Evolutionary conservation across 2,888 invertebrate genomes (phyloP).

Genomic region (Harpalus rubripes): DNA sequence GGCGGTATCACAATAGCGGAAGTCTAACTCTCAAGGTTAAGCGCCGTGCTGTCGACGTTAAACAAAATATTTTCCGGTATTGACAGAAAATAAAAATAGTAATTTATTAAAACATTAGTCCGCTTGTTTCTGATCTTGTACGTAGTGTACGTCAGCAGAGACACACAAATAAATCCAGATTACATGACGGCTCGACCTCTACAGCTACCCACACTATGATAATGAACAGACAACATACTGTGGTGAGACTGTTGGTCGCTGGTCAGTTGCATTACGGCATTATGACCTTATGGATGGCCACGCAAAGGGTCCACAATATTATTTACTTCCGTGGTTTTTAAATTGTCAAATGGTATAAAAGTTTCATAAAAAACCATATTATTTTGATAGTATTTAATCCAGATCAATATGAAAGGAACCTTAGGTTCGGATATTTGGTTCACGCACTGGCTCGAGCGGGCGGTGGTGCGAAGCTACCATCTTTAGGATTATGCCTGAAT

Average conservation of each 20-base stretch:
- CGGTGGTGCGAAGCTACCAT: too few relatives aligned
- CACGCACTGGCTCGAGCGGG: too few relatives aligned
- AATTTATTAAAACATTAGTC: constrained; percentile 57
- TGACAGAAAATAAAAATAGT: constrained; percentile 58
- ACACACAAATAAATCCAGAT: constrained; percentile 59
- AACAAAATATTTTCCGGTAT: constrained; percentile 66
- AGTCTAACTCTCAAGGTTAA: constrained; percentile 71
- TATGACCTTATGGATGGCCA: too few relatives aligned
- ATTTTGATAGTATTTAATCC: too few relatives aligned
- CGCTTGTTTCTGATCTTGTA: constrained; percentile 46
- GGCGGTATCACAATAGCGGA: constrained; percentile 70
- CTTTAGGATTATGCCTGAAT: too few relatives aligned
- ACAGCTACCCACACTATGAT: constrained; percentile 38
- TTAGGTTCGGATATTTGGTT: too few relatives aligned
- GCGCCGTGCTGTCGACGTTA: constrained; percentile 43
- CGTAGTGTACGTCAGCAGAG: constrained; percentile 49
- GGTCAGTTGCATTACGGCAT: constrained; percentile 1
- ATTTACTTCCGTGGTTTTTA: too few relatives aligned
- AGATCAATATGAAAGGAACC: too few relatives aligned
- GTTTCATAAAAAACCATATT: too few relatives aligned
- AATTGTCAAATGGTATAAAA: too few relatives aligned
- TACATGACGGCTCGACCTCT: constrained; percentile 59
- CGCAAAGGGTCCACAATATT: too few relatives aligned
- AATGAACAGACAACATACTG: neutral
- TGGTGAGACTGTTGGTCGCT: neutral